A percentile compares a stretch with the other conserved stretches of the same genome.
phyloP scores from a whole-genome alignment of 35 echinoderm and acorn worm genomes.

The Amphiura filiformis region DNA sequence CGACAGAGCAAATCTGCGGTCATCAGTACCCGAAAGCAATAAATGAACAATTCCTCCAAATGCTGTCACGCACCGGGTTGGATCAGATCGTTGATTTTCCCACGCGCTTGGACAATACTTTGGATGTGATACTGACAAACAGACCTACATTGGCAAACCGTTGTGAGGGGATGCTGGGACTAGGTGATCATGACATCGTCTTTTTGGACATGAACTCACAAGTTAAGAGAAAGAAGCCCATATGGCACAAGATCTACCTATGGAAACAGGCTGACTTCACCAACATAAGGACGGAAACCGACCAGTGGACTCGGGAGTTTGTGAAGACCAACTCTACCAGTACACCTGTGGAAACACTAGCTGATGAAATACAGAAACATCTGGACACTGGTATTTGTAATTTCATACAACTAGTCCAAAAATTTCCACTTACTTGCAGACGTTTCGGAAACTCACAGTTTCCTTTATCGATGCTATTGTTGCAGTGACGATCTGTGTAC shows the following conservation, averaged over 20 bases:
- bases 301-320: no score
- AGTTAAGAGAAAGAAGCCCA: neutral
- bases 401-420: no score
- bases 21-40: neutral
- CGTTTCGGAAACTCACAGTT: no score
- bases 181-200: conserved; percentile 23
- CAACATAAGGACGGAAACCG: no score
- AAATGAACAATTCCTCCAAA: neutral
- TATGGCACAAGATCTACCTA: neutral
- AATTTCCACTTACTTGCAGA: no score
- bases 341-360: no score
- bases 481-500: no score
- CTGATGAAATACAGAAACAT: no score
- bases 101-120: neutral
- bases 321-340: no score
- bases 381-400: no score
- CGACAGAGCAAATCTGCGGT: no score
- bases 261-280: conserved; percentile 30
- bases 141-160: conserved; percentile 7
- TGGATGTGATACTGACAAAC: conserved; percentile 14
- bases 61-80: neutral
- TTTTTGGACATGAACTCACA: neutral
- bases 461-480: no score
- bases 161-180: neutral
- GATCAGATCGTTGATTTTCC: conserved; percentile 14